These are phyloP conservation scores for Poecilobothrus nobilitatus DNA, from an alignment of 2,888 invertebrate species.

Conservation along the genomic window DNA sequence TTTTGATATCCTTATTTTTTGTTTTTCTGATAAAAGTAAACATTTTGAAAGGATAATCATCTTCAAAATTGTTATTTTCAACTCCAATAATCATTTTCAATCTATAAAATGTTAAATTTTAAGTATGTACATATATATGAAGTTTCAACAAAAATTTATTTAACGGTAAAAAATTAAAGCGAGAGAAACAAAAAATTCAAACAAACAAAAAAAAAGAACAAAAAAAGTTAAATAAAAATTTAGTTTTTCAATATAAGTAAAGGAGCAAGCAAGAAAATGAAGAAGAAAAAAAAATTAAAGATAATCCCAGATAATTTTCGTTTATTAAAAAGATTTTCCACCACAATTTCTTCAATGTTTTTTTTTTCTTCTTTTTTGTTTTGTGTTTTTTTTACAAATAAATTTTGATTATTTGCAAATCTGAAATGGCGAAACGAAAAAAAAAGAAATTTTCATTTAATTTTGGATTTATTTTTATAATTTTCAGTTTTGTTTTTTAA, in stretches of 20 bases:
- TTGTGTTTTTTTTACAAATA: neutral
- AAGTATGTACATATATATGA: no score
- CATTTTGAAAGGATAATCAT: slow-evolving; percentile 4
- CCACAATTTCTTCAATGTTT: neutral
- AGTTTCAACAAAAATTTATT: no score
- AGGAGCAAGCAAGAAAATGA: neutral
- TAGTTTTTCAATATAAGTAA: neutral
- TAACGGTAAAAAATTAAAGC: no score
- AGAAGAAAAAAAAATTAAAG: neutral
- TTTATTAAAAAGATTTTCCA: slow-evolving; percentile 3
- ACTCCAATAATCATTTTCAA: neutral
- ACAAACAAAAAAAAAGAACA: no score
- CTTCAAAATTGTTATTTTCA: neutral
- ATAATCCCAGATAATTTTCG: slow-evolving; percentile 6
- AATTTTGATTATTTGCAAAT: neutral
- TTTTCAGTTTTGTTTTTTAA: neutral
- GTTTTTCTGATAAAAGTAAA: neutral
- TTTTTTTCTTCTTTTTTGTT: no score
- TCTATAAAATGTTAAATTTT: no score
- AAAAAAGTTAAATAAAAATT: neutral
- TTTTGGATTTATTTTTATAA: neutral
- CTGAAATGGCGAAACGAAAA: neutral
- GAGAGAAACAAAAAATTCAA: no score
- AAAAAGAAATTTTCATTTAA: neutral
- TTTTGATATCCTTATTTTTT: neutral